Conservation (phyloP, 2,888 invertebrate genomes). For the Charanyca ferruginea region DNA sequence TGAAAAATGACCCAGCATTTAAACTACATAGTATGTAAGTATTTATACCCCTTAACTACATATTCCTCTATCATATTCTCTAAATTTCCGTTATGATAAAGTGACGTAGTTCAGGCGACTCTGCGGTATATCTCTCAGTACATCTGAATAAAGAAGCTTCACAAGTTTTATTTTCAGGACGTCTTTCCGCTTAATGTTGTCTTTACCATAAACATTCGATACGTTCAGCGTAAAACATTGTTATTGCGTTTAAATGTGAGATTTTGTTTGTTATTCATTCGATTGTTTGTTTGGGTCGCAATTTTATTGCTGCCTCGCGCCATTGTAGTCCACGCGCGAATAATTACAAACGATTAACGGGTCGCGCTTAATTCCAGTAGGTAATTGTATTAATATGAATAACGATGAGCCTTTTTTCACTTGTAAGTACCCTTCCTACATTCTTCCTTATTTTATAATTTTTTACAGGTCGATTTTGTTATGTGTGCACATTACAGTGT, state of each 20-base stretch:
- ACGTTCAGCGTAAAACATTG: constrained; percentile 45
- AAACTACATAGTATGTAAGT: not conserved
- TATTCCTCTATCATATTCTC: not conserved
- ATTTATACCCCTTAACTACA: too few species aligned
- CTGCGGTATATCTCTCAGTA: too few species aligned
- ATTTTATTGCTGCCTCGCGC: constrained; percentile 61
- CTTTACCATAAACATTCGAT: constrained; percentile 57
- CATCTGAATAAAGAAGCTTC: constrained; percentile 1
- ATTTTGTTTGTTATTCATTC: constrained; percentile 63
- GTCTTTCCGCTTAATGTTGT: constrained; percentile 40
- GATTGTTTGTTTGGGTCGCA: constrained; percentile 62
- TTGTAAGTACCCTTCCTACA: too few species aligned
- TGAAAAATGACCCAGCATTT: not conserved
- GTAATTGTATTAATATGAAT: constrained; percentile 13
- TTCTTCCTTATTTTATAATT: too few species aligned
- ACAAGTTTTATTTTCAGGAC: constrained; percentile 38
- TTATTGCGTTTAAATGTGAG: constrained; percentile 58
- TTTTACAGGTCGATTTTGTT: too few species aligned
- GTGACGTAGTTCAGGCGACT: not conserved
- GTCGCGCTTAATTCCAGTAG: constrained; percentile 58
- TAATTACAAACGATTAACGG: constrained; percentile 74
- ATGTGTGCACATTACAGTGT: too few species aligned
- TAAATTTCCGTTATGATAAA: not conserved
- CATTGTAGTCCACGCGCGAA: constrained; percentile 77
- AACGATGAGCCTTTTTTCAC: not conserved